A percentile compares a stretch with the other conserved stretches of the same genome.
Conservation (phyloP, 2,797 vertebrate species). For the Tadarida brasiliensis region DNA sequence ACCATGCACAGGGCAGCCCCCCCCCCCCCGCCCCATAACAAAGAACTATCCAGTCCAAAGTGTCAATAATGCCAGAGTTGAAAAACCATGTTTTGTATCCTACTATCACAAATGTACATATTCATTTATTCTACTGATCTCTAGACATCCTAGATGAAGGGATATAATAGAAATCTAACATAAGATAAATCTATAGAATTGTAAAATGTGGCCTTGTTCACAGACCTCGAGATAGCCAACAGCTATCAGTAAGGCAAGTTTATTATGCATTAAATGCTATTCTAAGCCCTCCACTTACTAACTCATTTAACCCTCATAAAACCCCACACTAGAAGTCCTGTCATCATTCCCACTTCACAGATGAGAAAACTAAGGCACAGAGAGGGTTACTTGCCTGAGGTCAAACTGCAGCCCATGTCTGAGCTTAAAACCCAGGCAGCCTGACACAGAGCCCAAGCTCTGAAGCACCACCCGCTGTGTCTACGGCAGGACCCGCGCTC, state of each 20-base stretch:
- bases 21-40: too few species aligned
- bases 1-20: rapidly evolving
- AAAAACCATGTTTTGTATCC: not conserved
- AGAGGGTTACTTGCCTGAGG: not conserved
- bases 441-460: not conserved
- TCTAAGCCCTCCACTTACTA: not conserved
- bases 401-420: not conserved
- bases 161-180: not conserved
- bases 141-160: not conserved
- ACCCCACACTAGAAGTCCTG: not conserved
- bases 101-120: not conserved
- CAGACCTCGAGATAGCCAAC: not conserved
- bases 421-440: not conserved
- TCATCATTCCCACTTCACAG: not conserved
- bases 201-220: not conserved
- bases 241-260: not conserved
- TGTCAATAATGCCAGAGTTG: not conserved
- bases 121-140: not conserved
- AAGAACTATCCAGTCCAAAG: not conserved
- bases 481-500: not conserved
- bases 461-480: not conserved
- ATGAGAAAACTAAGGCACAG: not conserved
- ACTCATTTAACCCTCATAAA: not conserved
- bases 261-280: not conserved
- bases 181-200: not conserved